Conservation (phyloP, 1,140 invertebrate species). For the Calliphora vicina region DNA sequence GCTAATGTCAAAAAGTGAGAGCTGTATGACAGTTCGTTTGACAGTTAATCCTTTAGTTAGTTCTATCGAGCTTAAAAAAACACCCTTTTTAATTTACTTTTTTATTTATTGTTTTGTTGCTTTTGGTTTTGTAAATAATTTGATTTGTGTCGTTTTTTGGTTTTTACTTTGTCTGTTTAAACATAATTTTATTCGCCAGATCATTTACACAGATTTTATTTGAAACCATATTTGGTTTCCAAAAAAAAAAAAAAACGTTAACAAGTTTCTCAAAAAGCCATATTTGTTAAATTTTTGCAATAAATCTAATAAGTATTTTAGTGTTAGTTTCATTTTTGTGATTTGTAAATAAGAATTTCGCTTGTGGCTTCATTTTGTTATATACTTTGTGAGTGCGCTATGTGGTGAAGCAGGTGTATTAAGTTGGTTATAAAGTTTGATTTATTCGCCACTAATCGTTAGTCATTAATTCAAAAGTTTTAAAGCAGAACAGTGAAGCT, state of each 20-base stretch:
- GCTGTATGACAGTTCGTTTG: no score
- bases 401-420: background rate
- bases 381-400: background rate
- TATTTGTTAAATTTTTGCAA: background rate
- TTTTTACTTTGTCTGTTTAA: background rate
- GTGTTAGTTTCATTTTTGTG: no score
- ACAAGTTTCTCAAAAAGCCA: background rate
- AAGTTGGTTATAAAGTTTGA: background rate
- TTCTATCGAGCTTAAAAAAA: no score
- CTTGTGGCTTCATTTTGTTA: background rate
- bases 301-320: background rate
- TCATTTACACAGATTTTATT: background rate
- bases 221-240: constrained; percentile 9
- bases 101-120: background rate
- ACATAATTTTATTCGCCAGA: background rate
- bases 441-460: no score
- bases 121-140: no score
- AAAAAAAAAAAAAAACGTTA: background rate
- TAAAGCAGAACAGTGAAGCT: no score
- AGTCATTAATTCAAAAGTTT: no score
- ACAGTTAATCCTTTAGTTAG: no score
- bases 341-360: background rate
- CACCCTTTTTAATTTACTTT: background rate
- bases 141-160: background rate
- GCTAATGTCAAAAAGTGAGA: no score